Base-by-base conservation (phyloP, 2,888 invertebrate species). In the Abscondita cerata region DNA sequence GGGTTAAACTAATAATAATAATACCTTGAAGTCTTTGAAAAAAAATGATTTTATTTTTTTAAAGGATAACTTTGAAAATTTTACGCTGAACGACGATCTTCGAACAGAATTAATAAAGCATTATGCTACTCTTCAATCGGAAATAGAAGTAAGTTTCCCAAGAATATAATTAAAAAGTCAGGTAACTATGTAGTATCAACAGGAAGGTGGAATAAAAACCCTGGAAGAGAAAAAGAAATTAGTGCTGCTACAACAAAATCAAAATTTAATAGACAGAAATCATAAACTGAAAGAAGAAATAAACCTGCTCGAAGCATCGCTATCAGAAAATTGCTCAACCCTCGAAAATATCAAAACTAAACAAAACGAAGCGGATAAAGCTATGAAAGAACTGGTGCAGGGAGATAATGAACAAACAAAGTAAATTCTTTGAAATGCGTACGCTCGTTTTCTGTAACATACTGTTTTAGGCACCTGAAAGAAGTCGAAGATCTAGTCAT, bases 71-170 rank as follows among this genome's bases (percentile, higher is more conserved):
- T 56, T 71, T 9, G 73, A 77, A 51, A 71, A 70, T 65, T 72
- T 76, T 51, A 72, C 73, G 53, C 72, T 81, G 63, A 77, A 88
- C 74, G 88, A 89, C 15, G 87, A 86, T 52, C 90, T 92, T 73
- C 86, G 87, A 47, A 83, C 84, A 54, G 84, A 86, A 67, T 81
- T 89, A 38, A 83, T 85, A 2, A 87, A 91, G 69, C 91, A 92
- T 78, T 94, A 93, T 81, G 88, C 88, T 11, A 87, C 89, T 18
- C 80, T 91, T 61, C 87, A 87, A 74, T 84, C 86, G 1, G 89
- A 90, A 81, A 82, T 89, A 74, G 87, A 82, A 87, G 91, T 79
- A 87, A 86, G 44, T n/a, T n/a, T n/a, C n/a, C n/a, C n/a, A n/a
- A n/a, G n/a, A n/a, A n/a, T n/a, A n/a, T n/a, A 33, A 33, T 33